Evolutionary conservation across 2,797 vertebrate species (phyloP).

Genomic region (Muscicapa striata): DNA sequence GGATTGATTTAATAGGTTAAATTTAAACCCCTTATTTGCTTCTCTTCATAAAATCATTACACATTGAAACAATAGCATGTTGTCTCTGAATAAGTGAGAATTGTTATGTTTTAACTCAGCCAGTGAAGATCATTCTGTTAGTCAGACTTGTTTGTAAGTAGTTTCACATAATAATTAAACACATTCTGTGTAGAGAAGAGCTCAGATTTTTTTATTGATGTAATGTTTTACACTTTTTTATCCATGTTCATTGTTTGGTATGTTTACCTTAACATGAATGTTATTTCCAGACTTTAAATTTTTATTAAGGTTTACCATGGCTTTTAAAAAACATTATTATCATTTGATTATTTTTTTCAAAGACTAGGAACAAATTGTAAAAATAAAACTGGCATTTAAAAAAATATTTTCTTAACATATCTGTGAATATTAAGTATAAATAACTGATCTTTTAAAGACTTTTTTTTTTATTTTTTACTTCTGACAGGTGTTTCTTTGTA

Average conservation of each 20-base stretch:
- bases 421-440: neutral
- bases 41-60: neutral
- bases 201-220: neutral
- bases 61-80: neutral
- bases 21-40: neutral
- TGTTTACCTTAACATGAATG: neutral
- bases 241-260: neutral
- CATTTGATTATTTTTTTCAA: neutral
- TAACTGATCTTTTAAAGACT: neutral
- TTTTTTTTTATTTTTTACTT: neutral
- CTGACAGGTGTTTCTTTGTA: neutral
- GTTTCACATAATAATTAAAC: neutral
- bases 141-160: neutral
- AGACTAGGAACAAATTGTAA: neutral
- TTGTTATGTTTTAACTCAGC: neutral
- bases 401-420: neutral
- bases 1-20: fast-evolving
- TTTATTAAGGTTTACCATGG: neutral
- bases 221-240: neutral
- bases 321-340: neutral
- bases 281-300: neutral
- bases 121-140: neutral
- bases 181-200: neutral
- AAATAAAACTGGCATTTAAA: neutral
- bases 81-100: neutral